Evolutionary conservation across 1,140 invertebrate species (phyloP), one percentile per base, ranked within the genome.

Genomic region (Drosophila watanabei): DNA sequence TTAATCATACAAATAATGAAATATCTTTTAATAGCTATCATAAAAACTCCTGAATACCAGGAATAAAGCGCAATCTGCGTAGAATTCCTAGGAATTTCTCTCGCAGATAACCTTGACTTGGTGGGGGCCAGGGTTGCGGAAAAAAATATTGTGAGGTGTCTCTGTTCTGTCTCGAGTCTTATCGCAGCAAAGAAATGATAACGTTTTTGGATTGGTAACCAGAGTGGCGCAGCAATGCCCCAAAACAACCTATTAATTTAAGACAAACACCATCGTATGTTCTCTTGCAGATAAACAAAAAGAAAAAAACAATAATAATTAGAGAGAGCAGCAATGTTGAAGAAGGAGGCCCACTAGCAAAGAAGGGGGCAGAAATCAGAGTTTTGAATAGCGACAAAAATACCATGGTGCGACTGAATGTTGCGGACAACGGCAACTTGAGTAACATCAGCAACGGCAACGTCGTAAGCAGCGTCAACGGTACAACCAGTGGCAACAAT

Each of bases 341-440:
- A 59, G 57, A 69, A 59, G 59, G 63, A 79, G 37, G 56, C 76
- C 66, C 54, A 57, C 54, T 63, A 77, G 18, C 16, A 33, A 33
- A 33, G 13, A 20, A 46, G 11, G 46, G 52, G 41, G 46, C 20
- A 51, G n/a, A 33, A 61, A 52, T 49, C 66, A 63, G 16, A 43
- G 35, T 58, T 59, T 37, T 72, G 18, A 46, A 58, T 41, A 75
- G 63, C 51, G 28, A 70, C n/a, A n/a, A 28, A 39, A 63, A 78
- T 80, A 92, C 82, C 61, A 92, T 92, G 90, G 90, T 92, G 83
- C 90, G 90, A 75, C 76, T 90, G 72, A 92, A 92, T 87, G 90
- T 87, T 82, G 80, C 80, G 32, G 86, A 92, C 41, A 86, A 41
- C 46, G 80, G 49, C 70, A 78, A 56, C 71, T 57, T 57, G 54